phyloP scores from a whole-genome alignment of 2,797 vertebrate species.

The Miichthys miiuy region DNA sequence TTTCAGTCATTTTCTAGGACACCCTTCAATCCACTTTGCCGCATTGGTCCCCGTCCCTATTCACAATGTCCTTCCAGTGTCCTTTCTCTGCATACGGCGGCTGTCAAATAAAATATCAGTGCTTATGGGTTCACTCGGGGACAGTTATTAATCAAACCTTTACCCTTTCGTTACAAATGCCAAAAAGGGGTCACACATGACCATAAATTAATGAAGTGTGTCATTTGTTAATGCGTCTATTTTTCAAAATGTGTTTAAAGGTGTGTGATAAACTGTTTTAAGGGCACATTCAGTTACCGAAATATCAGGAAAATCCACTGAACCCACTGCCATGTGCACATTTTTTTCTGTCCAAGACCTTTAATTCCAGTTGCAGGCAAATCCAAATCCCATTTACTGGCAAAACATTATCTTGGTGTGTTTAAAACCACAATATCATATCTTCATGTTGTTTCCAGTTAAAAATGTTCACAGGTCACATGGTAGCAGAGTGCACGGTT shows the following conservation, averaged over 20 bases:
- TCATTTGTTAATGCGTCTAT: constrained; percentile 10
- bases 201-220: constrained; percentile 17
- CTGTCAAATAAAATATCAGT: constrained; percentile 65
- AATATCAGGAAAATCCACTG: constrained; percentile 26
- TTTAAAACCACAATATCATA: constrained; percentile 23
- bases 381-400: constrained; percentile 33
- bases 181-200: constrained; percentile 33
- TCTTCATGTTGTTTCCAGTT: constrained; percentile 8
- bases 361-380: constrained; percentile 6
- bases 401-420: constrained; percentile 5
- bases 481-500: not conserved
- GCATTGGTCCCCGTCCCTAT: constrained; percentile 71
- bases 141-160: constrained; percentile 61
- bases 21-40: constrained; percentile 75
- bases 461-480: constrained; percentile 14
- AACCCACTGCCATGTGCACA: constrained; percentile 3
- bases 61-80: constrained; percentile 77
- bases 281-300: constrained; percentile 20
- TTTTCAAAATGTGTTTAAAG: constrained; percentile 30
- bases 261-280: constrained; percentile 18
- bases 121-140: constrained; percentile 36
- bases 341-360: constrained; percentile 25
- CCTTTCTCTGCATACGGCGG: constrained; percentile 61
- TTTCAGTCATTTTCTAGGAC: constrained; percentile 82
- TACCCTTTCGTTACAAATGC: constrained; percentile 39